Conservation (phyloP, 2,113 vertebrate species). For the Puffinus mauretanicus region DNA sequence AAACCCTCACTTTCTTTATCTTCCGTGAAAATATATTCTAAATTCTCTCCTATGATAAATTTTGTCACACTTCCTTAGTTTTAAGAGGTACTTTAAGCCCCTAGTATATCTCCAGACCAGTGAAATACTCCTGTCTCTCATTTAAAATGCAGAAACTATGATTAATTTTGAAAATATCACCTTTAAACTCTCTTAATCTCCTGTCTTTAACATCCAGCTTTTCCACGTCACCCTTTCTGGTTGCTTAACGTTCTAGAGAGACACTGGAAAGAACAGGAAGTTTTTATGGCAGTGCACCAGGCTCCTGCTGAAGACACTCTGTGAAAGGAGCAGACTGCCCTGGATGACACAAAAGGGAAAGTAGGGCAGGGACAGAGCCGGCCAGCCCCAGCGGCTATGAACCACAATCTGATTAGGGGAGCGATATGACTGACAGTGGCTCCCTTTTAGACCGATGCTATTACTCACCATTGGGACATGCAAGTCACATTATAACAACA, state of each 20-base stretch:
- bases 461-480: background rate
- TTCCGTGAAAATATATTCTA: background rate
- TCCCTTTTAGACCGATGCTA: background rate
- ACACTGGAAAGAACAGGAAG: no score
- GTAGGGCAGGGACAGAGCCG: background rate
- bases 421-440: background rate
- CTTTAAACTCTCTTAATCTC: background rate
- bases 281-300: no score
- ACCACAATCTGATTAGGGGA: background rate
- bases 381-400: fast-evolving
- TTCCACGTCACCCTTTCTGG: fast-evolving
- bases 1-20: background rate
- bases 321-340: background rate
- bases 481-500: background rate
- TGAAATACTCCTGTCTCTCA: background rate
- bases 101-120: background rate
- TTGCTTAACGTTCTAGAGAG: background rate
- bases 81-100: background rate
- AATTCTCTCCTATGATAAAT: background rate
- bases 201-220: background rate
- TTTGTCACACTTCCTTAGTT: background rate
- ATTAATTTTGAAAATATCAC: background rate
- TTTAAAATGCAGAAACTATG: background rate
- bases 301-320: fast-evolving
- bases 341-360: background rate